These are phyloP conservation scores for Labeo catla DNA, from an alignment of 2,113 vertebrate species.

Conservation along the genomic window DNA sequence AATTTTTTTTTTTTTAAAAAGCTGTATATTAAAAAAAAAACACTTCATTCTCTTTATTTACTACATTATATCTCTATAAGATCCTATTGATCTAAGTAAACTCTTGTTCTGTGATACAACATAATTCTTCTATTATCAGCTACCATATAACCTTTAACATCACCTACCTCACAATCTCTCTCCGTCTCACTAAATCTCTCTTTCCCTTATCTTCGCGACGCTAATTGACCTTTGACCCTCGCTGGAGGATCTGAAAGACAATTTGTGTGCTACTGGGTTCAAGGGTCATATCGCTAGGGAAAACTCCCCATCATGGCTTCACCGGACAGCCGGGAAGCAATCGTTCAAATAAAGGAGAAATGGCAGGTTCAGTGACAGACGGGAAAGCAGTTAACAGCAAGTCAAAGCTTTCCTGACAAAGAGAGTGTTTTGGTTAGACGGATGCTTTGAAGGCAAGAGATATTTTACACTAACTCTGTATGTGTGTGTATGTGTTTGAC, in stretches of 20 bases:
- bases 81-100: not conserved
- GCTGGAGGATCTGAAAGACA: conserved; percentile 40
- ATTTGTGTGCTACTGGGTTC: conserved; percentile 31
- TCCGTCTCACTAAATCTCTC: not conserved
- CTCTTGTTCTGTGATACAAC: not conserved
- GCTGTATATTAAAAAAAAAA: too few species aligned
- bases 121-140: conserved; percentile 1
- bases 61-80: not conserved
- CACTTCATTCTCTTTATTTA: not conserved
- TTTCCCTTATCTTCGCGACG: not conserved
- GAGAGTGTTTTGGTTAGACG: not conserved
- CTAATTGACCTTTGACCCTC: conserved; percentile 47
- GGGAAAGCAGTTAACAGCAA: not conserved
- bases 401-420: not conserved
- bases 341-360: conserved; percentile 66
- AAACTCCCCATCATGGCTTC: conserved; percentile 4
- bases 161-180: not conserved
- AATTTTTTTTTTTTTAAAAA: too few species aligned
- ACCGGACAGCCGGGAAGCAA: conserved; percentile 56
- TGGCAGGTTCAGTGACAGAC: conserved; percentile 6
- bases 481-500: not conserved
- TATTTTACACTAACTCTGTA: not conserved
- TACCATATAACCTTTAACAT: not conserved
- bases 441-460: conserved; percentile 4
- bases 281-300: conserved; percentile 55